Conservation (phyloP, 2,113 vertebrate genomes). For the Castor canadensis region DNA sequence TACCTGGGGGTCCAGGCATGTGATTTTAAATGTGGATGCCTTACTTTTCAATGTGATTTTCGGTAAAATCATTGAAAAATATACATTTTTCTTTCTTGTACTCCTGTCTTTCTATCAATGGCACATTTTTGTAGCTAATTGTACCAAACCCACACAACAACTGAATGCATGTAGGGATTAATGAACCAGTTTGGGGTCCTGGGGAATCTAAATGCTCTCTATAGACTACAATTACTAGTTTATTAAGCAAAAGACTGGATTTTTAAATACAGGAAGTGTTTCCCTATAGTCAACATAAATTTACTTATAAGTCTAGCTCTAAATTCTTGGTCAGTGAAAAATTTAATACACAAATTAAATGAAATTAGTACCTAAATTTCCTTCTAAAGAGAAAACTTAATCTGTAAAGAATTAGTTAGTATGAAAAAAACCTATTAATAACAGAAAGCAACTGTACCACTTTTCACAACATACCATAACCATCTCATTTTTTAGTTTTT, state of each 20-base stretch:
- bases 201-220: not conserved
- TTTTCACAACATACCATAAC: not conserved
- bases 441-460: not conserved
- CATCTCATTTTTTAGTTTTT: not conserved
- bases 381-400: constrained; percentile 22
- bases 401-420: not conserved
- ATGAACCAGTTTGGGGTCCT: no score
- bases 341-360: constrained; percentile 2
- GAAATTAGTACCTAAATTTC: not conserved
- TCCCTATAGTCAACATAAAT: not conserved
- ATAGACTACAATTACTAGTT: no score
- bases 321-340: not conserved
- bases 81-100: not conserved
- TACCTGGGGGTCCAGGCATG: not conserved
- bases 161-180: not conserved
- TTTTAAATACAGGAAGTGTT: not conserved
- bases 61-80: not conserved
- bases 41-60: not conserved
- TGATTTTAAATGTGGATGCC: not conserved
- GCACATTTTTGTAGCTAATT: rapidly evolving
- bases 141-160: rapidly evolving
- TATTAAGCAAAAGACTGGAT: not conserved
- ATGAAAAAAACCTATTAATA: not conserved
- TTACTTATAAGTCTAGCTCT: not conserved
- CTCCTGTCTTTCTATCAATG: not conserved